phyloP scores from a whole-genome alignment of 2,797 vertebrate species.

The Periparus ater region DNA sequence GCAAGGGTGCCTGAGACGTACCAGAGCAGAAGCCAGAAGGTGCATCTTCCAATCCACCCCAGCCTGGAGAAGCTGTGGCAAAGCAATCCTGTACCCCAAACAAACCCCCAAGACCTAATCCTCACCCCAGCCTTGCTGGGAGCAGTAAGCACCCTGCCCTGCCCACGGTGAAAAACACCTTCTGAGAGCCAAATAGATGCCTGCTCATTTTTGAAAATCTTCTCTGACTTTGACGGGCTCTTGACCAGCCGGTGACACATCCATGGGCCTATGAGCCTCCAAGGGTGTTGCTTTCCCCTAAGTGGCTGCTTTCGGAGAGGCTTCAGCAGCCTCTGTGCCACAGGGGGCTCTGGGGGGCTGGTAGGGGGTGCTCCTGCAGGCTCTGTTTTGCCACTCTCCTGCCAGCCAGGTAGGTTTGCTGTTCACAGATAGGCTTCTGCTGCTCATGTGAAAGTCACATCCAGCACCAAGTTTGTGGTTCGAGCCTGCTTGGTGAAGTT shows the following conservation, averaged over 20 bases:
- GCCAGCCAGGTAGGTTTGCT: neutral
- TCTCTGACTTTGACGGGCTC: neutral
- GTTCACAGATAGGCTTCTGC: neutral
- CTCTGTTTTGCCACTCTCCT: neutral
- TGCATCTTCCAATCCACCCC: neutral
- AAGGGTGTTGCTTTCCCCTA: neutral
- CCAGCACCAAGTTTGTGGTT: neutral
- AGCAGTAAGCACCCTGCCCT: neutral
- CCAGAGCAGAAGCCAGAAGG: neutral
- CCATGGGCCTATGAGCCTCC: neutral
- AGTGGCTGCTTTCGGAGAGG: neutral
- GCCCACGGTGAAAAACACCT: neutral
- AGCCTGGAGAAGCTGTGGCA: neutral
- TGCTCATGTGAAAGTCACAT: neutral
- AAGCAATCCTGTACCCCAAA: neutral
- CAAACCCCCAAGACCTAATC: neutral
- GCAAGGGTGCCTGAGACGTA: neutral
- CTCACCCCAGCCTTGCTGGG: neutral
- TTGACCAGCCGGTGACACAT: neutral
- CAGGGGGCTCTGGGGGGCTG: neutral
- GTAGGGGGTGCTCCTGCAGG: neutral
- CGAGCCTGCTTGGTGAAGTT: neutral
- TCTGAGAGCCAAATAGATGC: accelerated
- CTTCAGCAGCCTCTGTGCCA: neutral
- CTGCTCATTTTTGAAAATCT: neutral